Evolutionary conservation across 2,797 vertebrate genomes (phyloP), one percentile per base, ranked within the genome.

Genomic region (Coracias cyanogaster): DNA sequence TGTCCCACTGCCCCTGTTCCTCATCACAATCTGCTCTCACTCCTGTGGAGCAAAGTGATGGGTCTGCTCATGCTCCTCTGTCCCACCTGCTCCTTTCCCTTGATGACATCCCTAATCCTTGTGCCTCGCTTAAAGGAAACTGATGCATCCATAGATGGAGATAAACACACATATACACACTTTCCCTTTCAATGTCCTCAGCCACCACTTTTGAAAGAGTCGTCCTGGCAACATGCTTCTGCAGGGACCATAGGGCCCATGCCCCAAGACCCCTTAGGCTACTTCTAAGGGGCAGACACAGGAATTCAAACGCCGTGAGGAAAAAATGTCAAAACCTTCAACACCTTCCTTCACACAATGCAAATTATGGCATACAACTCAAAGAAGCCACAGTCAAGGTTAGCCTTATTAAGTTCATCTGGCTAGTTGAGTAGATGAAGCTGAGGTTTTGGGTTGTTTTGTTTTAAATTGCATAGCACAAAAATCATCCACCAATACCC

Each of bases 361-460:
- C 4, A 79, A 86, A 69, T 6, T 0, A 0, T 51, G 41, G 29
- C 49, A 76, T 0, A 0, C 31, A 94, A 85, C 4, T 19, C 49
- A 19, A 2, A 2, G 3, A 70, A 92, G 69, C 35, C 64, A 33
- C 39, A 55, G 51, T 58, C 35, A 87, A 70, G n/a, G 61, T 82
- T 64, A 80, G 26, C n/a, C 18, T 74, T 37, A 65, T 17, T 86
- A 41, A 93, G 46, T 49, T 28, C 46, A 72, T 48, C 76, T 81
- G 57, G 41, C 28, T 87, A 72, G 79, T 19, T 51, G 24, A 62
- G 61, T 37, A 86, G 64, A 61, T 71, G 41, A 90, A 90, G 52
- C 49, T 39, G 43, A 76, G 70, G 43, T 28, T 69, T 89, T 88
- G 66, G 28, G 29, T 25, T 81, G 15, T 26, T 95, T 78, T 74